Conservation (phyloP, 2,113 vertebrate species). For the Urocynchramus pylzowi region DNA sequence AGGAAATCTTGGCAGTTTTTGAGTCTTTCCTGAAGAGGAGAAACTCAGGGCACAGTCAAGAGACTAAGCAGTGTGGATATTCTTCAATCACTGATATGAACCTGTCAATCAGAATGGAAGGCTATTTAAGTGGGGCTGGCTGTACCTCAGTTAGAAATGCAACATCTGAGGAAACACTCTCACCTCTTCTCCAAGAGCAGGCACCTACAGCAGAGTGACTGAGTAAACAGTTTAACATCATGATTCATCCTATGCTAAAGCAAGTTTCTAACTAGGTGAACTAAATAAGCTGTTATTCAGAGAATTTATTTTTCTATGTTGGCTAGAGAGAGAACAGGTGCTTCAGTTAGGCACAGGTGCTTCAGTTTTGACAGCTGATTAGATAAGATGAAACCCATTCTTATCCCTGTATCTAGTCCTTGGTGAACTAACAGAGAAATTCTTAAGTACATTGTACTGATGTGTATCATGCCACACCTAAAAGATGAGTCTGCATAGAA, state of each 20-base stretch:
- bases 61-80: background rate
- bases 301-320: background rate
- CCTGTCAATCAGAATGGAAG: background rate
- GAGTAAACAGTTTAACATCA: background rate
- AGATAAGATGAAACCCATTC: background rate
- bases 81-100: background rate
- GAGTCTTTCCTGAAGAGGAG: background rate
- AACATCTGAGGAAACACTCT: background rate
- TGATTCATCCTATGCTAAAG: background rate
- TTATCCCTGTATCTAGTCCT: background rate
- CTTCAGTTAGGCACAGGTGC: background rate
- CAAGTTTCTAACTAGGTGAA: background rate
- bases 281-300: background rate
- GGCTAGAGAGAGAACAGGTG: background rate
- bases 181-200: background rate
- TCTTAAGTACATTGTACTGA: background rate
- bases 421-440: background rate
- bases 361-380: background rate
- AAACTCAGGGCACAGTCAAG: background rate
- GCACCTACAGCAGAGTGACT: background rate
- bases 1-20: background rate
- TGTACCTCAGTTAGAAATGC: background rate
- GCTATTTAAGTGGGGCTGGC: background rate
- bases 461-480: background rate
- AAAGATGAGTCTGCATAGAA: background rate